These are phyloP conservation scores for Neuroscelio doddi DNA, from an alignment of 2,888 invertebrate species.

Conservation along the genomic window DNA sequence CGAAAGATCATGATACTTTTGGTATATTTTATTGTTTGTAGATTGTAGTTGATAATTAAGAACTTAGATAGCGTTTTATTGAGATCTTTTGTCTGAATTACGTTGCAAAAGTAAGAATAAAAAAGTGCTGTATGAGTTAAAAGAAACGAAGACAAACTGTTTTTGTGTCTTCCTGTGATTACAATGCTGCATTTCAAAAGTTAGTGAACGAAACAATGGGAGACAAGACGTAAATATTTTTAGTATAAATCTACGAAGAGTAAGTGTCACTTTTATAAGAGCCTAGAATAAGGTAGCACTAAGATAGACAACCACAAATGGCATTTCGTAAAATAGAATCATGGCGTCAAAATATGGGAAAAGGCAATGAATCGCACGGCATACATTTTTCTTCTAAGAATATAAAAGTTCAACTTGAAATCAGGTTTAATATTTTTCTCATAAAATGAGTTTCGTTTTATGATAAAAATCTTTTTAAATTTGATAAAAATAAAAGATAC, in stretches of 20 bases:
- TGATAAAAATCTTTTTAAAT: too few relatives aligned
- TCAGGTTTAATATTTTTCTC: too few relatives aligned
- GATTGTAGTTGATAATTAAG: conserved; percentile 4
- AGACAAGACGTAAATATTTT: conserved; percentile 32
- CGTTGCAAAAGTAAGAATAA: conserved; percentile 7
- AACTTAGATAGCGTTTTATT: neutral
- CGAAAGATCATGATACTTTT: neutral
- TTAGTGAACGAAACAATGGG: conserved; percentile 12
- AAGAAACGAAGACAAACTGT: conserved; percentile 12
- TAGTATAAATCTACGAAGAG: conserved; percentile 17
- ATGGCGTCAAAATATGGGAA: conserved; percentile 26
- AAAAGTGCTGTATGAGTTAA: neutral
- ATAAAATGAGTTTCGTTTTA: too few relatives aligned
- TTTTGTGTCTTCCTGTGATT: conserved; percentile 28
- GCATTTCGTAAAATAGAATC: conserved; percentile 40
- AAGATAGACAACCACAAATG: conserved; percentile 47
- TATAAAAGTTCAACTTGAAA: too few relatives aligned
- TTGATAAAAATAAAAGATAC: too few relatives aligned
- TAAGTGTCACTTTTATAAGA: conserved; percentile 37
- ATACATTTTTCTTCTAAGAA: too few relatives aligned
- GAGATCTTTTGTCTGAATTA: conserved; percentile 12
- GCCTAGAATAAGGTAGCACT: conserved; percentile 52
- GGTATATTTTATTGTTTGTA: neutral
- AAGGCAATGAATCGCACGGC: too few relatives aligned
- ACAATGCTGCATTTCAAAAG: conserved; percentile 13